phyloP scores from a whole-genome alignment of 2,888 invertebrate genomes.

The Epinotia nisella region DNA sequence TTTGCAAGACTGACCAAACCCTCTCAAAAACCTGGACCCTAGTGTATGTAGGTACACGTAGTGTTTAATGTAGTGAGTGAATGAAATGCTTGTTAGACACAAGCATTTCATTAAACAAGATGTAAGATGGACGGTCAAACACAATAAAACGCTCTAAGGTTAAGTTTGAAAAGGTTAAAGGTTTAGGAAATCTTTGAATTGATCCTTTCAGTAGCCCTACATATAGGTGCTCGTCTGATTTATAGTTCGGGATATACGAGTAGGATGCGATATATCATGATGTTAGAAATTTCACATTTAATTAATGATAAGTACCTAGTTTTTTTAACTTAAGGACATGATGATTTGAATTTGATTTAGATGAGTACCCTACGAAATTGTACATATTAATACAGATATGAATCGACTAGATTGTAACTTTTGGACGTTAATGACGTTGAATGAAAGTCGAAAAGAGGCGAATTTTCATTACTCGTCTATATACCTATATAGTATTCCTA shows the following conservation, averaged over 20 bases:
- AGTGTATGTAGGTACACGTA: too few species aligned
- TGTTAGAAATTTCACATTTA: background rate
- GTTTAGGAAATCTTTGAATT: constrained; percentile 12
- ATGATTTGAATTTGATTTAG: too few species aligned
- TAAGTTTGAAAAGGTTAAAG: constrained; percentile 13
- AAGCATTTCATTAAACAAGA: background rate
- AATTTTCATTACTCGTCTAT: background rate
- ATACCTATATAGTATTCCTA: too few species aligned
- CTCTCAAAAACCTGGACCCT: background rate
- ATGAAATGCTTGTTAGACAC: background rate
- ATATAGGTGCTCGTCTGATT: background rate
- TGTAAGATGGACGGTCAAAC: background rate
- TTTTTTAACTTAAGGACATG: too few species aligned
- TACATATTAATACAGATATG: too few species aligned
- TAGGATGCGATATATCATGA: background rate
- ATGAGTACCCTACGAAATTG: too few species aligned
- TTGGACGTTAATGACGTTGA: too few species aligned
- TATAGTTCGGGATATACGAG: background rate
- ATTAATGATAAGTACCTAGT: too few species aligned
- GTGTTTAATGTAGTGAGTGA: background rate
- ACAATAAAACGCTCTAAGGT: constrained; percentile 18
- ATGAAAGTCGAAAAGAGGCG: background rate
- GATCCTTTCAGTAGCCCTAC: constrained; percentile 5
- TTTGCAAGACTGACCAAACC: too few species aligned
- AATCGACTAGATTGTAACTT: too few species aligned